Percentiles rank a stretch among this genome's conserved stretches.
Conservation (phyloP, 2,113 vertebrate genomes). For the Vicugna pacos region DNA sequence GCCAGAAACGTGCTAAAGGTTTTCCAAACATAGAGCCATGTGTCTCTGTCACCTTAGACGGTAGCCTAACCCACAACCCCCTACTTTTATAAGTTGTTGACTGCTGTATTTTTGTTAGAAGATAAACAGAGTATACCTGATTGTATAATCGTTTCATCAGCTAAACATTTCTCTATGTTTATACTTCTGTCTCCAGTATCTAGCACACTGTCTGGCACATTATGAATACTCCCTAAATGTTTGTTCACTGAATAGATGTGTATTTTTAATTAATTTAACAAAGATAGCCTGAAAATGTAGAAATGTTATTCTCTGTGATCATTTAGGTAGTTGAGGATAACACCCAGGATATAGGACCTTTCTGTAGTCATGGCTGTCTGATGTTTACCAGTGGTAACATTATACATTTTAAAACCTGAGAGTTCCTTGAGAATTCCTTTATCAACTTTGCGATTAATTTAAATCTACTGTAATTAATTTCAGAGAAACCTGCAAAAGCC, state of each 20-base stretch:
- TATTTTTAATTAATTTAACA: conserved; percentile 29
- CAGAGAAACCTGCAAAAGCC: conserved; percentile 70
- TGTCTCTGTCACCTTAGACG: not conserved
- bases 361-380: not conserved
- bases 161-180: not conserved
- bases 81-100: not conserved
- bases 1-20: not conserved
- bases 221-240: not conserved
- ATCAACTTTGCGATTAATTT: conserved; percentile 75
- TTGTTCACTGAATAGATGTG: not conserved
- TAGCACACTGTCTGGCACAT: not conserved
- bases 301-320: not conserved
- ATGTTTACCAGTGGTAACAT: not conserved
- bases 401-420: conserved; percentile 54
- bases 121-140: not conserved
- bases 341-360: not conserved
- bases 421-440: conserved; percentile 63
- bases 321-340: not conserved
- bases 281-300: not conserved
- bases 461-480: conserved; percentile 78
- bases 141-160: not conserved
- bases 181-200: not conserved
- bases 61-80: not conserved
- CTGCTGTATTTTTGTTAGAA: not conserved
- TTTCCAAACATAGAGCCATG: not conserved